Conservation (phyloP, 53 echinoderm and acorn worm genomes). For the Patiria pectinifera region DNA sequence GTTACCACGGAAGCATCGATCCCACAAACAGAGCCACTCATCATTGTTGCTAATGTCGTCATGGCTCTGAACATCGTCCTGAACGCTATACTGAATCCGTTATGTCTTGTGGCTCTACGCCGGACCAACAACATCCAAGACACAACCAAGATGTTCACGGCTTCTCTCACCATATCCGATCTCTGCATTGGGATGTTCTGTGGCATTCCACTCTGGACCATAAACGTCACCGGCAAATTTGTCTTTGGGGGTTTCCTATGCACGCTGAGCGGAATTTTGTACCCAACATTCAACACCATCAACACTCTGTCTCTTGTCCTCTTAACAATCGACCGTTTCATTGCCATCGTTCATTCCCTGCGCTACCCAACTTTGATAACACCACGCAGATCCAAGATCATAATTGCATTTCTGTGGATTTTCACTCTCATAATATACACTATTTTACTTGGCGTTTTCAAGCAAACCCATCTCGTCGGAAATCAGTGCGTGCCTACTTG, state of each 20-base stretch:
- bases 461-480: neutral
- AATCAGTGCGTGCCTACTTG: neutral
- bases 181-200: conserved; percentile 22
- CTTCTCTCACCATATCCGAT: conserved; percentile 18
- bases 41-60: neutral
- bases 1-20: neutral
- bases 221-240: neutral
- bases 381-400: neutral
- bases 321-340: conserved; percentile 18
- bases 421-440: neutral
- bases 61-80: conserved; percentile 3
- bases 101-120: neutral
- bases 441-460: neutral
- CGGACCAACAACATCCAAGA: neutral
- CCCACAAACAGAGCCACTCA: neutral
- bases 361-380: conserved; percentile 27
- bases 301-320: conserved; percentile 14
- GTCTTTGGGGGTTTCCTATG: conserved; percentile 10
- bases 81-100: neutral
- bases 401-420: neutral
- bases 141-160: conserved; percentile 25
- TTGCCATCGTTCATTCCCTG: conserved; percentile 19
- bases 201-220: neutral
- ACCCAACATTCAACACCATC: neutral
- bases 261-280: neutral